Evolutionary conservation across 2,113 vertebrate species (phyloP).

Genomic region (Podilymbus podiceps): DNA sequence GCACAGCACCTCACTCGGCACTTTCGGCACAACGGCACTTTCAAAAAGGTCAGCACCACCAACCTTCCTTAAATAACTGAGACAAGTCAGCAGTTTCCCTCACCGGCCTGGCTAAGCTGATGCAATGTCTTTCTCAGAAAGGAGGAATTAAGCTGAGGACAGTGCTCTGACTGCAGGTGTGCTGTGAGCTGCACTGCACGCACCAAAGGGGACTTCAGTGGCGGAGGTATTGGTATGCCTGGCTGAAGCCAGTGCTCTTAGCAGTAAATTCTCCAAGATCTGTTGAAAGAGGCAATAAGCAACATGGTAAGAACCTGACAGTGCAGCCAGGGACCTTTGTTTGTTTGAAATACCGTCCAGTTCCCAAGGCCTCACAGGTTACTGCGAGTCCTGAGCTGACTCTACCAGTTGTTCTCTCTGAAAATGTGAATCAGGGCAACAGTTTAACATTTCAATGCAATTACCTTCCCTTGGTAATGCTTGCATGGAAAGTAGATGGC

Average conservation of each 20-base stretch:
- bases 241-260: background rate
- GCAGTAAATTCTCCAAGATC: background rate
- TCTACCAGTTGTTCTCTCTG: conserved; percentile 2
- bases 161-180: background rate
- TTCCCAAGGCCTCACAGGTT: conserved; percentile 35
- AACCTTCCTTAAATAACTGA: background rate
- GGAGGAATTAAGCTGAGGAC: background rate
- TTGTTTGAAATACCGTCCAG: background rate
- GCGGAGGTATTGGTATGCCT: background rate
- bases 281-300: background rate
- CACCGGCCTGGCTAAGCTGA: background rate
- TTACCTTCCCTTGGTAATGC: conserved; percentile 6
- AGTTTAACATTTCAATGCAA: conserved; percentile 18
- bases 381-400: background rate
- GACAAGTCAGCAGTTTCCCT: background rate
- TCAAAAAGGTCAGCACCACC: background rate
- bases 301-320: background rate
- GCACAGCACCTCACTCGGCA: background rate
- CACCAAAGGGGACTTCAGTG: background rate
- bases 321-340: background rate
- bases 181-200: background rate
- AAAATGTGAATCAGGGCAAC: conserved; percentile 24
- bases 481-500: conserved; percentile 17
- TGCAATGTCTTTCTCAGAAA: background rate
- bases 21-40: background rate